Evolutionary conservation across 92 coral and sea anemone species (phyloP), one percentile per base, ranked within the genome.

Genomic region (Actinostola sp.): DNA sequence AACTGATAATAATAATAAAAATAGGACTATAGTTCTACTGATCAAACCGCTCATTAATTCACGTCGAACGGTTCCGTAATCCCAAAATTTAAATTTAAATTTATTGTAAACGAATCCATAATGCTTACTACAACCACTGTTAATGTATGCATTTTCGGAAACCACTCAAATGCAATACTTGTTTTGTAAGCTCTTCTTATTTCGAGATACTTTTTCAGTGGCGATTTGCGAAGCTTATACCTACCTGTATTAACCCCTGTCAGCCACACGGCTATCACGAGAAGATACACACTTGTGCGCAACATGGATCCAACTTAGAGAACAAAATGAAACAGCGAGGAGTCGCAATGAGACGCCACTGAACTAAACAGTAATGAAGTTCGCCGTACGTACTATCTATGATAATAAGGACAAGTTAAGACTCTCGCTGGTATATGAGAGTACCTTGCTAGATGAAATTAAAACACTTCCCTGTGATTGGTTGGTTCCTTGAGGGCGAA

Each of bases 401-500:
- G n/a, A 30, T 57, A 57, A 20, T 57, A 62, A 39, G 19, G 34
- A 31, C 42, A 56, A 39, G 14, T 68, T 10, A 51, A 56, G 28
- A n/a, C n/a, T 21, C 28, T 68, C 23, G 29, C 74, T 68, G 74
- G 21, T 7, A 20, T 68, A 31, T 68, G 51, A 50, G 61, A 50
- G 28, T 50, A 23, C 30, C 31, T 38, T 42, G 51, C 20, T 23
- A 30, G 74, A 68, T 68, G 61, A 68, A 52, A 68, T 68, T 68
- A 68, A 34, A 32, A 9, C 41, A n/a, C 41, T 3, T 30, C 20
- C 19, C 26, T 51, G 13, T 68, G 61, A 68, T 68, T 68, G 74
- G 74, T 68, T 68, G 74, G 74, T 15, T 34, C 43, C 30, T 68
- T 31, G 42, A 33, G 31, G 74, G 74, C 21, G 12, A 38, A 19